phyloP scores from a whole-genome alignment of 2,113 vertebrate species.

The Rattus rattus region DNA sequence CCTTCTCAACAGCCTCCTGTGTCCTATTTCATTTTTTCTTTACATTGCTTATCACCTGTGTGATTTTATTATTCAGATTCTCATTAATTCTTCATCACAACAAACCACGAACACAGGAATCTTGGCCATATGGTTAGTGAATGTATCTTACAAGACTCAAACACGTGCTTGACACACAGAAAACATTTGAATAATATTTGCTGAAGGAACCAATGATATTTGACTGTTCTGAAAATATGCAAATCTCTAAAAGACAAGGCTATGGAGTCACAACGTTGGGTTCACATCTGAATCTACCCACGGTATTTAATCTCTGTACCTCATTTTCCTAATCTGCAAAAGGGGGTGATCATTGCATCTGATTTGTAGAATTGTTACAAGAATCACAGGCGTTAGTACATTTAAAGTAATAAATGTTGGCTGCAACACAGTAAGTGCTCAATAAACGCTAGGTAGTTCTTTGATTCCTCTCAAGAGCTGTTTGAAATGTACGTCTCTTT shows the following conservation, averaged over 20 bases:
- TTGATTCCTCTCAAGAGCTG: not conserved
- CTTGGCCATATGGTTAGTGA: not conserved
- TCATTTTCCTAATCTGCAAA: not conserved
- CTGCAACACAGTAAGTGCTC: not conserved
- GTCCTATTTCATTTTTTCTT: not conserved
- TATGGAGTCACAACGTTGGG: not conserved
- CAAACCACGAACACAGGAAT: not conserved
- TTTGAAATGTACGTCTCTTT: not conserved
- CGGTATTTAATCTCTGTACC: not conserved
- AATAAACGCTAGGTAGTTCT: not conserved
- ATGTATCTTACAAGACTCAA: not conserved
- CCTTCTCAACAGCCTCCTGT: not conserved
- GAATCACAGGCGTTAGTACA: not conserved
- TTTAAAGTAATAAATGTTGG: not conserved
- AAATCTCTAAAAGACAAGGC: not conserved
- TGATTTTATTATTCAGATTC: not conserved
- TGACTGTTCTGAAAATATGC: not conserved
- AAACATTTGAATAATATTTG: not conserved
- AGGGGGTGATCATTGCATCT: not conserved
- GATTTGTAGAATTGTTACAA: not conserved
- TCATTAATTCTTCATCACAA: not conserved
- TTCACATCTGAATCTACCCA: not conserved
- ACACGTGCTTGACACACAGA: not conserved
- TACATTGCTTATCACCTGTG: not conserved
- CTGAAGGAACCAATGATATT: not conserved